phyloP scores from a whole-genome alignment of 2,888 invertebrate species.

The Pharmacophagus antenor region DNA sequence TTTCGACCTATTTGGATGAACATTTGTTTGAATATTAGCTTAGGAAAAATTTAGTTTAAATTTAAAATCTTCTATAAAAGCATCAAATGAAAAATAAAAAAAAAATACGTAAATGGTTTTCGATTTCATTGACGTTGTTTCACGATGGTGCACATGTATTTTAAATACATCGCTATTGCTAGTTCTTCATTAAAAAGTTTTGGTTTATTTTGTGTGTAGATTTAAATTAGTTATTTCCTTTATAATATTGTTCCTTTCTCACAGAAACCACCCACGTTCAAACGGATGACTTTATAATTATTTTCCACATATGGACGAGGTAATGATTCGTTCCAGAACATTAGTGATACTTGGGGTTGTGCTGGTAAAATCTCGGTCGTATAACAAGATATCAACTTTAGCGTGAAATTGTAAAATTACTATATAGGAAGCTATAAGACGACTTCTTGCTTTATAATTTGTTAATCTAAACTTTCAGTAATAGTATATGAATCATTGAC shows the following conservation, averaged over 20 bases:
- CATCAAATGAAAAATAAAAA: background rate
- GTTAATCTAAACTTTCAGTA: background rate
- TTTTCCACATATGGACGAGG: conserved; percentile 66
- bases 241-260: conserved; percentile 51
- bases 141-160: no score
- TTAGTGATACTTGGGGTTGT: conserved; percentile 64
- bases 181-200: background rate
- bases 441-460: conserved; percentile 35
- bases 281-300: conserved; percentile 69
- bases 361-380: conserved; percentile 60
- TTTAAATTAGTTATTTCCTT: conserved; percentile 60
- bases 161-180: no score
- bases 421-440: conserved; percentile 49
- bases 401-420: conserved; percentile 79
- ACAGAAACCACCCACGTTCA: conserved; percentile 52
- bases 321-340: conserved; percentile 67
- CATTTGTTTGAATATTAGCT: conserved; percentile 63
- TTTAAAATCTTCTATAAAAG: conserved; percentile 1
- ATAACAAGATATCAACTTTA: conserved; percentile 70
- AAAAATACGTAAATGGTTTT: background rate
- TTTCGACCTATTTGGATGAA: conserved; percentile 54
- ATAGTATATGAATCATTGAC: no score
- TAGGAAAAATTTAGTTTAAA: conserved; percentile 42
- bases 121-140: no score
- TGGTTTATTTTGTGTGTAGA: no score